Base-by-base conservation (phyloP, 1,140 invertebrate species). In the Bombus waltoni region DNA sequence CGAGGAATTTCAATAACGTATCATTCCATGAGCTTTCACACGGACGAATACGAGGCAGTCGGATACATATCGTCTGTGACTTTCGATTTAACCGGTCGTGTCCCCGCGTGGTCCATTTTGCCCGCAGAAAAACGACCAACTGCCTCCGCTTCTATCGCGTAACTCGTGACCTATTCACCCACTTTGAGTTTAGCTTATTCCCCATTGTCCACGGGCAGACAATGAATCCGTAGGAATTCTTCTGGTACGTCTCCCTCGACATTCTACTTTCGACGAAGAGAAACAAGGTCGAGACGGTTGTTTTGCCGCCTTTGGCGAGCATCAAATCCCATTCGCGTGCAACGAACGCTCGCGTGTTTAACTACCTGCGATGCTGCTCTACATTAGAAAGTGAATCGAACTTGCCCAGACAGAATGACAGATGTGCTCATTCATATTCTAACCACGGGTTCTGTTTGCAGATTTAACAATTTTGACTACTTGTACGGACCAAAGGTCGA, bases 81-180 rank as follows among this genome's bases (percentile, higher is more conserved):
- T 89, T 89, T 88, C 87, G 83, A 89, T 79, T 79, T 78, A 83
- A 76, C 62, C 35, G 35, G 53, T 66, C 47, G 73, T 28, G 71
- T 84, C 70, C 44, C 73, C 35, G 81, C 32, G 53, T 4, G 44
- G 25, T 85, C 74, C 79, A 86, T 66, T 81, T 59, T 44, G 86
- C 38, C 15, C 9, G 66, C 66, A 68, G 72, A 87, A 89, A 86
- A 79, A 89, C 18, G 62, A 76, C 59, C 59, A 59, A 47, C 40
- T 38, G 62, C 47, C 70, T 78, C 78, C 57, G 88, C 57, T 87
- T 89, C 87, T 73, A 88, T 81, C 72, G 83, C 89, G 84, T 81
- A 77, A 35, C 74, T 44, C 75, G 66, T 90, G 92, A 92, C 92
- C 93, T 87, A 92, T 91, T 93, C 92, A 92, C 91, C 92, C 84